phyloP scores from a whole-genome alignment of 2,797 vertebrate genomes.

The Hydrolagus colliei region DNA sequence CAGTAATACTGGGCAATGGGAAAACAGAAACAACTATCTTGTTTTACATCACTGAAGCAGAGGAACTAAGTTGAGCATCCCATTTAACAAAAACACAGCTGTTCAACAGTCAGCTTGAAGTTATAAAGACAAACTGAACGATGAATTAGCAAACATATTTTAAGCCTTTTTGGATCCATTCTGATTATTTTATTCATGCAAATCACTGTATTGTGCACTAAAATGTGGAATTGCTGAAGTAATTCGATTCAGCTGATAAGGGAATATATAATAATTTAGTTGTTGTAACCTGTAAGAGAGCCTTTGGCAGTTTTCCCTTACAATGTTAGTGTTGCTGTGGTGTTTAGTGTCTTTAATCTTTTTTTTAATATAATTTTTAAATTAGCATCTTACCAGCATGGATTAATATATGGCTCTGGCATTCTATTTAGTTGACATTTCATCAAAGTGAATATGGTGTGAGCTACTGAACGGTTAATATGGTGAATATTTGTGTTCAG shows the following conservation, averaged over 20 bases:
- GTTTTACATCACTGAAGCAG: not conserved
- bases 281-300: not conserved
- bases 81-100: not conserved
- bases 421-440: no score
- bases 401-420: no score
- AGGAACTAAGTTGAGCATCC: not conserved
- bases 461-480: no score
- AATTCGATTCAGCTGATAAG: not conserved
- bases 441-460: no score
- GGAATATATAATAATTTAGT: not conserved
- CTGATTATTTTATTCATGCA: not conserved
- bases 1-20: no score
- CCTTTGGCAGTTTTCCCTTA: not conserved
- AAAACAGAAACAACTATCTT: not conserved
- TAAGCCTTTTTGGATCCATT: not conserved
- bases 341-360: not conserved
- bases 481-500: no score
- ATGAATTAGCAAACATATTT: not conserved
- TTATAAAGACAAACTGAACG: not conserved
- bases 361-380: not conserved
- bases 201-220: not conserved
- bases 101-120: not conserved
- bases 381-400: not conserved
- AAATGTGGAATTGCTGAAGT: not conserved
- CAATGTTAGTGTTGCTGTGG: not conserved